Evolutionary conservation across 2,113 vertebrate species (phyloP).

Genomic region (Hucho hucho): DNA sequence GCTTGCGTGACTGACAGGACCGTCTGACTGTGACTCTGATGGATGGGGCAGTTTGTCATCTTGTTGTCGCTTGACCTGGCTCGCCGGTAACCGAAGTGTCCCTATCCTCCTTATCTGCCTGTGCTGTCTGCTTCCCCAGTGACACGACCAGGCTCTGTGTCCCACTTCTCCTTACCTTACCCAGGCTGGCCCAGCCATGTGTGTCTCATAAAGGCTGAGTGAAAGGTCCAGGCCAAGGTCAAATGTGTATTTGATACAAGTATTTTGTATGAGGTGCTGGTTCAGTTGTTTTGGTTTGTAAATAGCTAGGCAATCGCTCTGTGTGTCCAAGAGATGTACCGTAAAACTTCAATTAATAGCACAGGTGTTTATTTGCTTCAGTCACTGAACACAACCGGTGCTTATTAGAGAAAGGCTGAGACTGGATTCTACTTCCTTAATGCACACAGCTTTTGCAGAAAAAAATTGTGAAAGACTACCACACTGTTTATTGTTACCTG

Average conservation of each 20-base stretch:
- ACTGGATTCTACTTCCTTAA: no score
- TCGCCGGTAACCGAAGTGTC: constrained; percentile 61
- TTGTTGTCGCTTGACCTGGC: constrained; percentile 63
- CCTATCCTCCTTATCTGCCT: constrained; percentile 56
- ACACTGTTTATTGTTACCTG: no score
- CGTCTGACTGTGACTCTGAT: constrained; percentile 33
- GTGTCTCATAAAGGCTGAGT: constrained; percentile 19
- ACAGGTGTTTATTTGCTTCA: no score
- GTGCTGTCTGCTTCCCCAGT: constrained; percentile 30
- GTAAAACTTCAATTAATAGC: no score
- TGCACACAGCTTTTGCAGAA: no score
- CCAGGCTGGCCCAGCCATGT: constrained; percentile 21
- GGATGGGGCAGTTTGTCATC: constrained; percentile 48
- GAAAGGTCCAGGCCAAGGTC: constrained; percentile 31
- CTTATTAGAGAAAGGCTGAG: no score
- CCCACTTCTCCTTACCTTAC: constrained; percentile 41
- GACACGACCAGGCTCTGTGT: constrained; percentile 42
- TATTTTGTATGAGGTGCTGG: constrained; percentile 12
- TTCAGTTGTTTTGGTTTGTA: constrained; percentile 14
- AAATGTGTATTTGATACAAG: constrained; percentile 33
- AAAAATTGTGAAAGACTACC: no score
- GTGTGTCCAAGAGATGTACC: no score
- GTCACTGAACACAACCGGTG: no score
- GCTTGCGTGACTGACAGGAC: constrained; percentile 27
- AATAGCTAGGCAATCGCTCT: no score